Percentiles rank a stretch among this genome's conserved stretches.
These are phyloP conservation scores for Protobothrops mucrosquamatus DNA, from an alignment of 2,113 vertebrate genomes.

Conservation along the genomic window DNA sequence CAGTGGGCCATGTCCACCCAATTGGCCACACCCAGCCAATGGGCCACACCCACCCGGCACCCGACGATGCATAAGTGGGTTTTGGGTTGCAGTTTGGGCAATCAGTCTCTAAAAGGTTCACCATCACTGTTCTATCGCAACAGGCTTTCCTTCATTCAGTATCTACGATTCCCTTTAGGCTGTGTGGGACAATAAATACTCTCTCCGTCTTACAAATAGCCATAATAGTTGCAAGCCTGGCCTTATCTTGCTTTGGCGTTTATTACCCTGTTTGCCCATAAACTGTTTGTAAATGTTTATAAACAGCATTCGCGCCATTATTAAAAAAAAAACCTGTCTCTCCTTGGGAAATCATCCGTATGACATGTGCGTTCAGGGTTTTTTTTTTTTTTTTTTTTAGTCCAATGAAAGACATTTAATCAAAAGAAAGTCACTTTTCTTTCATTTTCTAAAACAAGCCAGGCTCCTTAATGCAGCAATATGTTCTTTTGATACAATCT, in stretches of 20 bases:
- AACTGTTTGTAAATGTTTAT: neutral
- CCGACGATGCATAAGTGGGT: too few relatives aligned
- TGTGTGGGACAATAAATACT: neutral
- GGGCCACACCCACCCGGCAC: too few relatives aligned
- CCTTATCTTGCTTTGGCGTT: neutral
- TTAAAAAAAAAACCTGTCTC: neutral
- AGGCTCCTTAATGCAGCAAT: conserved; percentile 36
- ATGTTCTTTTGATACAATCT: conserved; percentile 51
- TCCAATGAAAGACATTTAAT: conserved; percentile 7
- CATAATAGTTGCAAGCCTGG: neutral
- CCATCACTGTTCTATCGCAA: too few relatives aligned
- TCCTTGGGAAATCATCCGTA: conserved; percentile 18
- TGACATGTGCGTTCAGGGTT: neutral
- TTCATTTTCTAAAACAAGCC: conserved; percentile 2
- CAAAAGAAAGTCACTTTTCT: conserved; percentile 26
- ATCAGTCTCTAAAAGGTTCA: too few relatives aligned
- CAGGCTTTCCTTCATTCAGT: neutral
- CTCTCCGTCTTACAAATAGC: neutral
- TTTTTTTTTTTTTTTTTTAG: neutral
- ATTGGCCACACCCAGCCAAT: too few relatives aligned
- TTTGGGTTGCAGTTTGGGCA: too few relatives aligned
- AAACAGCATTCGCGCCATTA: neutral
- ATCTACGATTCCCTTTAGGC: neutral
- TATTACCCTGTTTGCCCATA: neutral
- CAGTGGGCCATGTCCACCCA: too few relatives aligned